phyloP scores from a whole-genome alignment of 2,888 invertebrate species.

The Phytoseiulus persimilis region DNA sequence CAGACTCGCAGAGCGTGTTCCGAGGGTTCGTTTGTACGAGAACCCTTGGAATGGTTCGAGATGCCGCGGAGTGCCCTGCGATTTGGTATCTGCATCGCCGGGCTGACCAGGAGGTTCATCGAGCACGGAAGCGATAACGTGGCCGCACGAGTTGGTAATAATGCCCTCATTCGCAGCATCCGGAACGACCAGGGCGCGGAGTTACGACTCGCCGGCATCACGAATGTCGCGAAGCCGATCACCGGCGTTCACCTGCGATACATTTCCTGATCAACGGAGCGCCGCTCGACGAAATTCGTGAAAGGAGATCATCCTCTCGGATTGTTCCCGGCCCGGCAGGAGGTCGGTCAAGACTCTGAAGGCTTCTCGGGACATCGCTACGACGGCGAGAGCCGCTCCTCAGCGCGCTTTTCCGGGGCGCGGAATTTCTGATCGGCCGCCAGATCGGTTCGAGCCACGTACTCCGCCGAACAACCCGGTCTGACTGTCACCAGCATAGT shows the following conservation, averaged over 20 bases:
- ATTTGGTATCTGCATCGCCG: slow-evolving; percentile 28
- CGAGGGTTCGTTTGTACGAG: too few species aligned
- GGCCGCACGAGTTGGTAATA: slow-evolving; percentile 33
- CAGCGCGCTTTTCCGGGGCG: too few species aligned
- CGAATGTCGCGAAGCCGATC: slow-evolving; percentile 10
- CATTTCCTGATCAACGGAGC: neutral
- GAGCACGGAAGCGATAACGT: slow-evolving; percentile 35
- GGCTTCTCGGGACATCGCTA: neutral
- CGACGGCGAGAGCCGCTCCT: neutral
- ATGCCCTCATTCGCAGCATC: slow-evolving; percentile 34
- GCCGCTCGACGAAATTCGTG: neutral
- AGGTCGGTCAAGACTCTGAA: slow-evolving; percentile 15
- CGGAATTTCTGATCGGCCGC: slow-evolving; percentile 16
- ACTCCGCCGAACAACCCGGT: neutral
- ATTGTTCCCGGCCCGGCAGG: neutral
- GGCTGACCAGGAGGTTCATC: neutral
- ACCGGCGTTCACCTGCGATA: neutral
- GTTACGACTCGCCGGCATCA: neutral
- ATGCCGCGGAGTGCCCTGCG: neutral
- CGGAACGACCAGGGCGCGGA: neutral
- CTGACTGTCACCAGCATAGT: slow-evolving; percentile 9
- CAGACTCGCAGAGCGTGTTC: neutral
- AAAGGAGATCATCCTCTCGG: neutral
- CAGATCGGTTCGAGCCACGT: neutral
- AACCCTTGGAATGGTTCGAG: neutral